Evolutionary conservation across 2,888 invertebrate species (phyloP), one percentile per base, ranked within the genome.

Genomic region (Rotaria sp.): DNA sequence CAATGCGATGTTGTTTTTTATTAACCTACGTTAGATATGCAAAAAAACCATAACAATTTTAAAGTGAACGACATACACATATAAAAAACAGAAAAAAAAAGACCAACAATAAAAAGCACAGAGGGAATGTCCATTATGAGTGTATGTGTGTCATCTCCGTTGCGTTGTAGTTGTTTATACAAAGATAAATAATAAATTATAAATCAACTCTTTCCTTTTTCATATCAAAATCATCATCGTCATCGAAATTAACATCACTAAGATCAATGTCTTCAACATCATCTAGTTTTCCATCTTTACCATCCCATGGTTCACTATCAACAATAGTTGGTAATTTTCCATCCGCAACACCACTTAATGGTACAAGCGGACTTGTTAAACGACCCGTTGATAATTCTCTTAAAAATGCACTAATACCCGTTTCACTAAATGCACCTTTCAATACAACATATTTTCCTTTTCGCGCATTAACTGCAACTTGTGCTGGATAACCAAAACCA

Each of bases 401-500:
- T 84, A 98, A 93, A 92, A 98, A 99, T 91, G 97, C 97, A 89
- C 95, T 94, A 90, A 99, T 96, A 88, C 99, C 99, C 87, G 94
- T 94, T 89, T 94, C 94, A 0, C 96, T 96, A 93, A 97, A 99
- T 38, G 97, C 95, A 21, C 97, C 98, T 89, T 95, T 93, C 2
- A 99, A 93, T 15, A 96, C 93, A 0, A 97, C 95, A 92, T 95
- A 99, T 91, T 97, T 97, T 94, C 96, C 95, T 92, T 99, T 99
- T 92, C 97, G 95, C 26, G 94, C 94, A 92, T 97, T 99, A 87
- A 98, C 94, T 30, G 96, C 96, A 13, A 96, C 97, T 94, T 99
- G 94, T 1, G 98, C 97, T 2, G 99, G 99, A 91, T 99, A 99
- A 21, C 99, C 99, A 91, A 99, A 99, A 94, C 93, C 99, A 88